Evolutionary conservation across 2,888 invertebrate genomes (phyloP).

Genomic region (Rapana venosa): DNA sequence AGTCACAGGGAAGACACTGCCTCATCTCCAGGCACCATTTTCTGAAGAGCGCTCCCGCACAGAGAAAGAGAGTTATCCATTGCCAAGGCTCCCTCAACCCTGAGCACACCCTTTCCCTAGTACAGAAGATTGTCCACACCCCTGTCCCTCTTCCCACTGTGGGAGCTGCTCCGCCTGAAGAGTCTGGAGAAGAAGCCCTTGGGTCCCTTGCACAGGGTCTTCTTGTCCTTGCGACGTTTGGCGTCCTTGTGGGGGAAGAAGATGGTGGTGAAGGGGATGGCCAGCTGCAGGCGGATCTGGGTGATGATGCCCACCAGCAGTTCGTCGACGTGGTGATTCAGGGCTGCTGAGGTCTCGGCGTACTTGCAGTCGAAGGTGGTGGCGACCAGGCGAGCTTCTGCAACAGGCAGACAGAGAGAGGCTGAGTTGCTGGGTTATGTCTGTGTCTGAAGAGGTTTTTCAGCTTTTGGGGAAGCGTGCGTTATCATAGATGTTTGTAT

Average conservation of each 20-base stretch:
- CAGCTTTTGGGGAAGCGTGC: too few relatives aligned
- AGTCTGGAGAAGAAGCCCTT: constrained; percentile 57
- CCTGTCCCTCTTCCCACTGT: constrained; percentile 45
- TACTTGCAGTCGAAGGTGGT: constrained; percentile 88
- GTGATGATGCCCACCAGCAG: constrained; percentile 93
- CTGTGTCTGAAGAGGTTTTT: background rate
- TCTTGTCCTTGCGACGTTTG: constrained; percentile 48
- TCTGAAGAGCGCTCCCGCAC: background rate
- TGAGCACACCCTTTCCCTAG: background rate
- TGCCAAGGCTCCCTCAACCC: background rate
- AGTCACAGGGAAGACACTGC: too few relatives aligned
- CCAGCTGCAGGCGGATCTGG: constrained; percentile 89
- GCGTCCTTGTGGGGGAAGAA: constrained; percentile 49
- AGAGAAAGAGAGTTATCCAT: background rate
- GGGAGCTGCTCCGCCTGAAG: constrained; percentile 51
- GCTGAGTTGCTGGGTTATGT: background rate
- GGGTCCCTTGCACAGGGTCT: constrained; percentile 51
- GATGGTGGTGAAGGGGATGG: constrained; percentile 53
- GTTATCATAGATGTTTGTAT: too few relatives aligned
- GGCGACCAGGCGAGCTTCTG: constrained; percentile 63
- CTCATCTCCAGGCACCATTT: too few relatives aligned
- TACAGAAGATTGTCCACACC: constrained; percentile 52
- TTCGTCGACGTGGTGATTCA: constrained; percentile 97
- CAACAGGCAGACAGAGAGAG: constrained; percentile 30
- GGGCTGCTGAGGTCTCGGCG: constrained; percentile 97